These are phyloP conservation scores for Hemicordylus capensis DNA, from an alignment of 2,113 vertebrate species.

Conservation along the genomic window DNA sequence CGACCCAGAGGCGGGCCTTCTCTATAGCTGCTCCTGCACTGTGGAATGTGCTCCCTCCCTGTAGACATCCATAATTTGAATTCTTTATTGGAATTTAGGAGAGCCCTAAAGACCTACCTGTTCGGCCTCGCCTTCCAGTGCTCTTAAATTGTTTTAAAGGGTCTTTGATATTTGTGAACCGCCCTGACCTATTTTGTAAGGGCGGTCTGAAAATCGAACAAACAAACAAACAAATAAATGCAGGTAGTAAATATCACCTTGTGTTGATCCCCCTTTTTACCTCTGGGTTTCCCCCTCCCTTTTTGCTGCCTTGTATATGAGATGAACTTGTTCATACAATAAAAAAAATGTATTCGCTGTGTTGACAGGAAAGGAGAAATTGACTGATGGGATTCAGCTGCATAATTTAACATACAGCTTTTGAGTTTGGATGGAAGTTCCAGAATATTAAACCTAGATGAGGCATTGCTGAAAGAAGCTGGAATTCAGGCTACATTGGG, in stretches of 20 bases:
- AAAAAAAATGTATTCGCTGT: slow-evolving; percentile 67
- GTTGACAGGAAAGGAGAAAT: slow-evolving; percentile 77
- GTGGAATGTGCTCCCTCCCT: too few species aligned
- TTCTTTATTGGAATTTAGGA: too few species aligned
- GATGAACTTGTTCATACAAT: slow-evolving; percentile 70
- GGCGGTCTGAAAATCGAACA: too few species aligned
- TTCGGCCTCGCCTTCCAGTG: too few species aligned
- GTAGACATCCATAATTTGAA: too few species aligned
- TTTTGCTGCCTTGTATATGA: slow-evolving; percentile 56
- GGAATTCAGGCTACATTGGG: slow-evolving; percentile 1
- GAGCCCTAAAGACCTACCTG: too few species aligned
- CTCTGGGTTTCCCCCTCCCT: slow-evolving; percentile 56
- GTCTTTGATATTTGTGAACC: too few species aligned
- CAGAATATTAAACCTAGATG: slow-evolving; percentile 63
- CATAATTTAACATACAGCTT: slow-evolving; percentile 71
- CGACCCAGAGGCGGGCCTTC: too few species aligned
- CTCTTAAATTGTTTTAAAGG: too few species aligned
- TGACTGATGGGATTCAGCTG: slow-evolving; percentile 74
- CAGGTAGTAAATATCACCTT: slow-evolving; percentile 43
- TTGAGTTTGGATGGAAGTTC: slow-evolving; percentile 66
- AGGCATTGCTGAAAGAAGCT: slow-evolving; percentile 31
- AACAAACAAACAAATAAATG: too few species aligned
- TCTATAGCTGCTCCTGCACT: too few species aligned
- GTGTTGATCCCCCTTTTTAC: slow-evolving; percentile 35
- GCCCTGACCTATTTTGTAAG: too few species aligned